Base-by-base conservation (phyloP, 2,888 invertebrate genomes). In the Gymnocheta viridis region DNA sequence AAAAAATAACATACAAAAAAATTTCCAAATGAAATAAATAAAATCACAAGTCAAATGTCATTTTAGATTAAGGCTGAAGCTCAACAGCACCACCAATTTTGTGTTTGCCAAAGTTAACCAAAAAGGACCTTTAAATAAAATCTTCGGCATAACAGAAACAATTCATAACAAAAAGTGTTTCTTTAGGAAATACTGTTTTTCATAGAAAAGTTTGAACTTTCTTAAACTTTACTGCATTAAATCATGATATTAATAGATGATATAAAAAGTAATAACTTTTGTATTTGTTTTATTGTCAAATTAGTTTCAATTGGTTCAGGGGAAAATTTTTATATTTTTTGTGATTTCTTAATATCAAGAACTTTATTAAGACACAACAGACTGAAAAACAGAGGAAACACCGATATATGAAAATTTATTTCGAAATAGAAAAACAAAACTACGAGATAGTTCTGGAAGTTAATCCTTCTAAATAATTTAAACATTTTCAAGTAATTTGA, bases 41-140 rank as follows among this genome's bases (percentile, higher is more conserved):
- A 74, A 58, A 64, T 51, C 51, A 49, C 56, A 82, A 49, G 17
- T 19, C 47, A 77, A 82, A 77, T 72, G 76, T 49, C 72, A 4
- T 72, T 72, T 66, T 41, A 77, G 72, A 82, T 77, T 72, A 77
- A 77, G 38, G 70, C 72, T 73, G 3, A 38, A 38, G 54, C 27
- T 27, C 54, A 6, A 12, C 51, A 49, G 38, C n/a, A n/a, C 27
- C 49, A 10, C 22, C 4, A 41, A 12, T 29, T 49, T 35, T 0
- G 14, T 7, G 19, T 19, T 12, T 60, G 49, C 19, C 27, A 70
- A 41, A 70, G 38, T 2, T 24, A 29, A 51, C n/a, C 35, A 1
- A 56, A 72, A 54, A 14, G 19, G 41, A 54, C 54, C 62, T 74
- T 54, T 44, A 74, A 32, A 19, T 49, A 74, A 70, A 73, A 60